Percentiles rank a stretch among this genome's conserved stretches.
phyloP scores from a whole-genome alignment of 1,140 invertebrate genomes.

The Globodera ellingtonae region DNA sequence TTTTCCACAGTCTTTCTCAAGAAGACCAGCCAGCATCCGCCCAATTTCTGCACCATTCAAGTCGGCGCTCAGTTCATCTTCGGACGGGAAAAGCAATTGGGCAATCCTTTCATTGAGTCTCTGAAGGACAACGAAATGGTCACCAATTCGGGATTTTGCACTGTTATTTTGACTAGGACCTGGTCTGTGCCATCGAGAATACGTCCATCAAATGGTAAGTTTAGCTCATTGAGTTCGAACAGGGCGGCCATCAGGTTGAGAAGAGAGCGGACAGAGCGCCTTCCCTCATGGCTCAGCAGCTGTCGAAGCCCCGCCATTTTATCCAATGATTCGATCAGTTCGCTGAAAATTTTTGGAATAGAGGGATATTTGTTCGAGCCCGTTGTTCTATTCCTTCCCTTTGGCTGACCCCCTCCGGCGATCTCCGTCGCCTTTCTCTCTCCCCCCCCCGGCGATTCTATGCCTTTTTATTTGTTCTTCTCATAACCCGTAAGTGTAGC shows the following conservation, averaged over 20 bases:
- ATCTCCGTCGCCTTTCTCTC: too few species aligned
- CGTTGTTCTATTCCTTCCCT: too few species aligned
- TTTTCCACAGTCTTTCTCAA: slow-evolving; percentile 43
- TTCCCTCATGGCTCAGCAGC: slow-evolving; percentile 26
- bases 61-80: slow-evolving; percentile 8
- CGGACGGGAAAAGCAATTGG: slow-evolving; percentile 21
- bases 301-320: slow-evolving; percentile 24
- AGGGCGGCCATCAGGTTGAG: slow-evolving; percentile 48
- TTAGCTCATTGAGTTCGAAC: slow-evolving; percentile 33
- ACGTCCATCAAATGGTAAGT: slow-evolving; percentile 52
- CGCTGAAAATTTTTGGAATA: slow-evolving; percentile 9
- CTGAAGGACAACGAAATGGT: slow-evolving; percentile 19
- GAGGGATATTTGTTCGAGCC: neutral
- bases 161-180: slow-evolving; percentile 18
- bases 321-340: slow-evolving; percentile 42
- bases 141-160: neutral
- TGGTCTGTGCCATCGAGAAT: slow-evolving; percentile 51
- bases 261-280: slow-evolving; percentile 28
- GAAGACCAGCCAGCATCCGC: slow-evolving; percentile 39
- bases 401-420: too few species aligned
- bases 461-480: too few species aligned
- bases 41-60: slow-evolving; percentile 36
- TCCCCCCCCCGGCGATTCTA: too few species aligned
- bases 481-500: slow-evolving; percentile 46
- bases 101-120: slow-evolving; percentile 37